Base-by-base conservation (phyloP, 1,140 invertebrate genomes). In the Marisa cornuarietis region DNA sequence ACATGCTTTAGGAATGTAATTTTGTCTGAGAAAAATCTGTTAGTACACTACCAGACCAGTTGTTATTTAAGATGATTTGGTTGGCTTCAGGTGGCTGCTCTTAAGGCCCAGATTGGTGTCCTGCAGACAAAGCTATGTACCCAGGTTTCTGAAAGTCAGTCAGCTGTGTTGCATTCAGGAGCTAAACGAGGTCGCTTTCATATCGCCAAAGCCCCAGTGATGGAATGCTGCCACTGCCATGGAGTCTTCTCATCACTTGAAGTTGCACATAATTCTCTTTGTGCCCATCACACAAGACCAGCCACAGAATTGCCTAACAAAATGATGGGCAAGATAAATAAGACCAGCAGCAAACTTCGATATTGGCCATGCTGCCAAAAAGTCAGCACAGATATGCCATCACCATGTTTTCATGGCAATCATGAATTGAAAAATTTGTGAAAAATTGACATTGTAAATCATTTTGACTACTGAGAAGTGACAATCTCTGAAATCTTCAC, bases 341-440 rank as follows among this genome's bases (percentile, higher is more conserved):
- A 63, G 42, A 16, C 51, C 24, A 72, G 24, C 26, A 26, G 49
- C 31, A 51, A 51, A 42, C 42, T 68, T 58, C 71, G 78, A 13
- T 79, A 73, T 58, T 79, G 78, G 78, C 78, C 78, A 22, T 79
- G 78, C 31, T 73, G 78, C 24, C n/a, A 51, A 26, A 16, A 42
- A 26, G 51, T 79, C 7, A 58, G 58, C 31, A 73, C 31, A 20
- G 24, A 65, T 51, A 61, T 42, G 5, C 69, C 71, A 3, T 11
- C 16, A 26, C 62, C 58, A 9, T 63, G 61, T 42, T 42, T 20
- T n/a, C 31, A 62, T 49, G 71, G 69, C 11, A n/a, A 7, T 22
- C 78, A 79, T 31, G n/a, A n/a, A 22, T 58, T 79, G 16, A 63
- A 16, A 7, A 24, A 6, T 49, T n/a, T 71, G 66, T 10, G 26